A percentile compares a stretch with the other conserved stretches of the same genome.
Evolutionary conservation across 2,113 vertebrate species (phyloP).

Genomic region (human (Homo sapiens)): GRCh38 chr14:94244501-94245000

Average conservation of each 20-base stretch:
- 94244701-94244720: slow-evolving; percentile 93
- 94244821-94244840: background rate
- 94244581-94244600: slow-evolving; percentile 2
- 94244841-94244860: background rate
- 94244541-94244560: background rate
- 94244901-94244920: background rate
- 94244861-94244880: background rate
- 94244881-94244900: background rate
- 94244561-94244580: slow-evolving; percentile 19
- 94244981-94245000: background rate
- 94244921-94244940: background rate
- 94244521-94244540: slow-evolving; percentile 42
- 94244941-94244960: slow-evolving; percentile 40
- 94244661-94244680: slow-evolving; percentile 93
- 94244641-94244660: slow-evolving; percentile 93
- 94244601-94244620: slow-evolving; percentile 70
- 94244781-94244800: background rate
- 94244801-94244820: background rate
- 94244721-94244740: slow-evolving; percentile 63
- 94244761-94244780: background rate
- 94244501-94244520: background rate
- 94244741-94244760: slow-evolving; percentile 45
- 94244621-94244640: slow-evolving; percentile 88
- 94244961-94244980: slow-evolving; percentile 9
- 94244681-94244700: slow-evolving; percentile 93